Conservation (phyloP, 2,113 vertebrate genomes). For the Laticauda laticaudata region DNA sequence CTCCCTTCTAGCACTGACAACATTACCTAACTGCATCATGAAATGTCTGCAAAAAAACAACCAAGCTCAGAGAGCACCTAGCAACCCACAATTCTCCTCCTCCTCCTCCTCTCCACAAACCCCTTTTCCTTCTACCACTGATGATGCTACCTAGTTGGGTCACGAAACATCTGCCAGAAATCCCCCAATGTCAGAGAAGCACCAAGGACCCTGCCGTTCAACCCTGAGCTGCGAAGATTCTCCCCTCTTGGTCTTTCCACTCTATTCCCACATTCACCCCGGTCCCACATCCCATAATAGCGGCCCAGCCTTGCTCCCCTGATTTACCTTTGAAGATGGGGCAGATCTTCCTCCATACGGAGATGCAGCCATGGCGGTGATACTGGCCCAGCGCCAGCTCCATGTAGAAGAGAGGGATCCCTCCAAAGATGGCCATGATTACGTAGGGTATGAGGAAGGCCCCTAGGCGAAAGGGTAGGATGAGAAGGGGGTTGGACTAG, state of each 20-base stretch:
- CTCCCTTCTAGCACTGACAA: too few species aligned
- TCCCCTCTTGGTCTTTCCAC: neutral
- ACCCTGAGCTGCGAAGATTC: too few species aligned
- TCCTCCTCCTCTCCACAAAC: too few species aligned
- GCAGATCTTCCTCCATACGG: constrained; percentile 97
- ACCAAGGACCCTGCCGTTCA: too few species aligned
- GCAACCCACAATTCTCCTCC: too few species aligned
- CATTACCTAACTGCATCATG: too few species aligned
- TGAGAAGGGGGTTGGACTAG: neutral
- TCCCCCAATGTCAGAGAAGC: too few species aligned
- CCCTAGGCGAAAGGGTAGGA: constrained; percentile 68
- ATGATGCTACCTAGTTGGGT: too few species aligned
- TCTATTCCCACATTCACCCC: neutral
- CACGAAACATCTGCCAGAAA: too few species aligned
- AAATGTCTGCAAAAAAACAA: too few species aligned
- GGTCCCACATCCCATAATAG: neutral
- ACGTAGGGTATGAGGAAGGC: constrained; percentile 95
- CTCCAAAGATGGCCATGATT: constrained; percentile 96
- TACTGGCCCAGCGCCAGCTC: constrained; percentile 96
- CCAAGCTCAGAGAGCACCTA: too few species aligned
- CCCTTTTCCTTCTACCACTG: too few species aligned
- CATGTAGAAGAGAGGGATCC: constrained; percentile 98
- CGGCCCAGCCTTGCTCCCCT: neutral
- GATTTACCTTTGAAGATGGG: constrained; percentile 96
- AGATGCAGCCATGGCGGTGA: constrained; percentile 95